Conservation (phyloP, 2,888 invertebrate genomes). For the Lingula anatina region DNA sequence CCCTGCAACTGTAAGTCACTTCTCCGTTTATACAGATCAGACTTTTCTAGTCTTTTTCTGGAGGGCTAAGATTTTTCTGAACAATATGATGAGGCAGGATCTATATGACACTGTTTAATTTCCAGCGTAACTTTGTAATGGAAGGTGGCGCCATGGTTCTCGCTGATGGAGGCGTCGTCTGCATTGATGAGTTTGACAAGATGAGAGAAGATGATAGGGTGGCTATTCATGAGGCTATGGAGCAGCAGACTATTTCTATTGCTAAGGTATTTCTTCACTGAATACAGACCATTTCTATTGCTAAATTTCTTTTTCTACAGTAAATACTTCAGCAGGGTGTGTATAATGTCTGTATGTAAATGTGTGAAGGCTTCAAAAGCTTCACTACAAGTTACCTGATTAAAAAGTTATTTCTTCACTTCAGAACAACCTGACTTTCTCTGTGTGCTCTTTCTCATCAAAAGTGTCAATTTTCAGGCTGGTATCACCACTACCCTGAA, state of each 20-base stretch:
- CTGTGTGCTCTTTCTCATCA: too few relatives aligned
- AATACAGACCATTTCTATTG: too few relatives aligned
- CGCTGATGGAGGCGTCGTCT: constrained; percentile 98
- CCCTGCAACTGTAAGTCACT: constrained; percentile 81
- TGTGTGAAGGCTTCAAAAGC: too few relatives aligned
- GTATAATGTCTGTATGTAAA: background rate
- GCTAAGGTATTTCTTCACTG: constrained; percentile 74
- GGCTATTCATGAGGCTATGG: constrained; percentile 99
- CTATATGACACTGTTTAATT: constrained; percentile 2
- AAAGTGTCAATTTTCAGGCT: constrained; percentile 59
- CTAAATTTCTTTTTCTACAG: too few relatives aligned
- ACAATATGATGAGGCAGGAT: too few relatives aligned
- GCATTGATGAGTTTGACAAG: constrained; percentile 99
- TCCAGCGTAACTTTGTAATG: constrained; percentile 88
- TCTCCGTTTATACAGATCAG: too few relatives aligned
- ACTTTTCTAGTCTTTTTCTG: too few relatives aligned
- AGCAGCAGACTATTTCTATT: constrained; percentile 99
- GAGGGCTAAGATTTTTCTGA: too few relatives aligned
- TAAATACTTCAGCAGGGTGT: background rate
- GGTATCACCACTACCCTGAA: constrained; percentile 98
- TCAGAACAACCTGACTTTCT: background rate
- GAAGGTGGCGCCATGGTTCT: constrained; percentile 99
- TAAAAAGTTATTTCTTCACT: too few relatives aligned
- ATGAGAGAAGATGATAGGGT: constrained; percentile 99
- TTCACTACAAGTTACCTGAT: too few relatives aligned